Evolutionary conservation across 2,797 vertebrate genomes (phyloP).

Genomic region (Phyllotis vaccarum): DNA sequence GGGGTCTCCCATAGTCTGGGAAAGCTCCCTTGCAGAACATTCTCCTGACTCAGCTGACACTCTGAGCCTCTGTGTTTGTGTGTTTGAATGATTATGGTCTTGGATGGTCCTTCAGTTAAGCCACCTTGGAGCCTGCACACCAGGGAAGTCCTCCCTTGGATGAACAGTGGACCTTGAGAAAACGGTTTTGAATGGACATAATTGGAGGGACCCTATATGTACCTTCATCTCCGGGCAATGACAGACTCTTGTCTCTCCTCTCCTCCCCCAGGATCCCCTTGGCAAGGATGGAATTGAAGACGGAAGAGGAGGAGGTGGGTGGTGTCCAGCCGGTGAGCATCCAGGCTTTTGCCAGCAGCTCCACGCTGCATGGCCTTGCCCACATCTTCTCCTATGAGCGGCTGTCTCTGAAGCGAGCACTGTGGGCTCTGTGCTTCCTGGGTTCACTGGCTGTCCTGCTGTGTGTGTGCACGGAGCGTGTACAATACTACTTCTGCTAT

Average conservation of each 20-base stretch:
- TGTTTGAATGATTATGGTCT: conserved; percentile 17
- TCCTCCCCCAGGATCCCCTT: conserved; percentile 68
- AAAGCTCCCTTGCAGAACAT: conserved; percentile 33
- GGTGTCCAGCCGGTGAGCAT: conserved; percentile 93
- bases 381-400: conserved; percentile 99
- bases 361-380: conserved; percentile 98
- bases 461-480: conserved; percentile 96
- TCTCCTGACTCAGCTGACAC: conserved; percentile 48
- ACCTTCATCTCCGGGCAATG: conserved; percentile 13
- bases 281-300: conserved; percentile 95
- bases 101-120: not conserved
- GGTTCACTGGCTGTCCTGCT: conserved; percentile 94
- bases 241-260: conserved; percentile 25
- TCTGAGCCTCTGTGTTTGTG: not conserved
- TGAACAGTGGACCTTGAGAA: conserved; percentile 44
- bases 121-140: conserved; percentile 10
- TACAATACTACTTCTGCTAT: conserved; percentile 98
- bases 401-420: conserved; percentile 93
- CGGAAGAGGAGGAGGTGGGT: conserved; percentile 95
- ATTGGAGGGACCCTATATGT: not conserved
- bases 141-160: not conserved
- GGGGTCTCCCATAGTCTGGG: conserved; percentile 56
- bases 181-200: not conserved
- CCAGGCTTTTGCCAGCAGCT: conserved; percentile 98
- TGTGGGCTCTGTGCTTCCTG: conserved; percentile 98